Evolutionary conservation across 2,797 vertebrate genomes (phyloP).

Genomic region (Lerista edwardsae): DNA sequence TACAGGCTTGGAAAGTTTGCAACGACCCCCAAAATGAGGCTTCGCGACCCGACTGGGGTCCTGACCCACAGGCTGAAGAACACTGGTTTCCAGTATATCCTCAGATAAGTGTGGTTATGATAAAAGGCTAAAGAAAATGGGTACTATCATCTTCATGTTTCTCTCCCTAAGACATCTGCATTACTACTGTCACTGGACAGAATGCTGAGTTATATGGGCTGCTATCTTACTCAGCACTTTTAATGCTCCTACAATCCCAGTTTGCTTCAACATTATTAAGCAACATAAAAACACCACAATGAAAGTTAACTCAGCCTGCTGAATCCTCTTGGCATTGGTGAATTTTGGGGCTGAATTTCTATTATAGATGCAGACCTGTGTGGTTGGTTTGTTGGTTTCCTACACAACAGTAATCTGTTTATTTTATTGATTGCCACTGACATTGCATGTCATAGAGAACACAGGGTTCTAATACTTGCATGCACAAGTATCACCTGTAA

Average conservation of each 20-base stretch:
- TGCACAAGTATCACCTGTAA: background rate
- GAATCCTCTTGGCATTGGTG: background rate
- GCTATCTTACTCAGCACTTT: background rate
- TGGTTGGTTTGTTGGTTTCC: constrained; percentile 16
- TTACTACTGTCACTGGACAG: background rate
- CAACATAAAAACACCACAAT: background rate
- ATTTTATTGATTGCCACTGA: constrained; percentile 25
- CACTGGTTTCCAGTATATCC: too few relatives aligned
- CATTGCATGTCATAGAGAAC: background rate
- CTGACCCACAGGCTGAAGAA: too few relatives aligned
- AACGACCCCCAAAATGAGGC: too few relatives aligned
- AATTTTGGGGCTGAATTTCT: background rate
- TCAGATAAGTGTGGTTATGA: background rate
- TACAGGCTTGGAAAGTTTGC: too few relatives aligned
- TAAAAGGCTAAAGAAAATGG: background rate
- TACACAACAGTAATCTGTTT: background rate
- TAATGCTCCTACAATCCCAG: background rate
- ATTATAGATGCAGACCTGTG: background rate
- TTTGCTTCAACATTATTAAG: background rate
- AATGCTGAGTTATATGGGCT: background rate
- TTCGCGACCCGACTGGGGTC: too few relatives aligned
- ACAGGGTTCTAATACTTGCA: background rate
- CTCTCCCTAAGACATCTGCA: background rate
- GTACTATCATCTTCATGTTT: background rate
- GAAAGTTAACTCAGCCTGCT: background rate